Base-by-base conservation (phyloP, 2,888 invertebrate species). In the Hypercompe scribonia region DNA sequence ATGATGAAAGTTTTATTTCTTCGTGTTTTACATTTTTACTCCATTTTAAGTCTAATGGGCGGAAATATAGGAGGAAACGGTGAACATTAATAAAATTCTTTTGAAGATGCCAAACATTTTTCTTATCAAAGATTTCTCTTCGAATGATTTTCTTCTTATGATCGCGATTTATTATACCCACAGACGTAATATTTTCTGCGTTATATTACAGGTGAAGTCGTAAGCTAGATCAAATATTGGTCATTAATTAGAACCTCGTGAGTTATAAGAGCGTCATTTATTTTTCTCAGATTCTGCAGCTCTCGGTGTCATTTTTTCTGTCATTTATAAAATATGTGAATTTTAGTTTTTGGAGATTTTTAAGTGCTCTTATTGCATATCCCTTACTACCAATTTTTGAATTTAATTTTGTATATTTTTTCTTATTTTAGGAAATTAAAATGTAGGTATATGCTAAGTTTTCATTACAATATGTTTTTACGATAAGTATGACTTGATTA, bases 81-180 rank as follows among this genome's bases (percentile, higher is more conserved):
- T 3, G 31, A 66, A 21, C 65, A 66, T 42, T 42, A 10, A 66
- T 66, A 31, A 66, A 66, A 66, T 42, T 21, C 65, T 66, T 42
- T 28, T 28, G 21, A 31, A 54, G 54, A 36, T 39, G 28, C 58
- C 28, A 36, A 36, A 36, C 11, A 36, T 42, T 66, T 67, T 50
- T 67, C 66, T 67, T 7, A 67, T 28, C 24, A 67, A 50, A 33
- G 31, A n/a, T 50, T 50, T 67, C 33, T 50, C n/a, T 50, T 50
- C 46, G 33, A 33, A 5, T 42, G n/a, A n/a, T 31, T 39, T 68
- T 61, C 33, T 50, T 63, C 24, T 46, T 64, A 46, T 31, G 11
- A 34, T 61, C 64, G 31, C 68, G 68, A 68, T 73, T 65, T 54
- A 65, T 69, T 73, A 68, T 46, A 50, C 46, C 24, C 18, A 39